Percentiles rank a stretch among this genome's conserved stretches.
Evolutionary conservation across 2,113 vertebrate genomes (phyloP).

Genomic region (Gymnorhina tibicen): DNA sequence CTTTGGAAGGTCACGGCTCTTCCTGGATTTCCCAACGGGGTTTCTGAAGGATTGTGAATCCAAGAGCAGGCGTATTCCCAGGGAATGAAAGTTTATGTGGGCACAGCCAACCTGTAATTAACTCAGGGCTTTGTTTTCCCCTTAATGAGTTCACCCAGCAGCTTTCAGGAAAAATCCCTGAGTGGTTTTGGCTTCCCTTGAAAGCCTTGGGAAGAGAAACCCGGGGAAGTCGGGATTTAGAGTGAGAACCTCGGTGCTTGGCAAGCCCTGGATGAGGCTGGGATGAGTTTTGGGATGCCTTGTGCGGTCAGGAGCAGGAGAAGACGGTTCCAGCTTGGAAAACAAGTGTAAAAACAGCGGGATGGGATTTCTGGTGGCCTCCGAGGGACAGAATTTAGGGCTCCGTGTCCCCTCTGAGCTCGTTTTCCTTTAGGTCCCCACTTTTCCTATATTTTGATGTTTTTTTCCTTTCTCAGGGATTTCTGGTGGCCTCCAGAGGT

Average conservation of each 20-base stretch:
- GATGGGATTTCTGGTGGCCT: not conserved
- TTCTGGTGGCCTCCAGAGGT: not conserved
- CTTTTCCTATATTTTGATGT: not conserved
- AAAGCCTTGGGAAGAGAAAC: constrained; percentile 12
- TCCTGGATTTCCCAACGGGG: not conserved
- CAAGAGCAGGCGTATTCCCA: not conserved
- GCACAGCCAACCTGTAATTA: constrained; percentile 10
- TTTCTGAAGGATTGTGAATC: constrained; percentile 44
- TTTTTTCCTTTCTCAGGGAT: not conserved
- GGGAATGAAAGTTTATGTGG: not conserved
- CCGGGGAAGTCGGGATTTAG: not conserved
- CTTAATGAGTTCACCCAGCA: constrained; percentile 22
- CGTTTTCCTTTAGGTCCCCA: accelerated
- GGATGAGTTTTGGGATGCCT: not conserved
- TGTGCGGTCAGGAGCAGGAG: not conserved
- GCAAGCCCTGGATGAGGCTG: not conserved
- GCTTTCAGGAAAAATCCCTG: not conserved
- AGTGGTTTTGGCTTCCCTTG: constrained; percentile 43
- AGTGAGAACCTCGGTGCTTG: not conserved
- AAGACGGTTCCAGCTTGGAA: not conserved
- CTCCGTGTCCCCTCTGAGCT: not conserved
- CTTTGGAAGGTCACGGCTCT: not conserved
- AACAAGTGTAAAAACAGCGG: accelerated
- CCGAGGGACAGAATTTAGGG: not conserved
- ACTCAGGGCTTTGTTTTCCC: not conserved